Base-by-base conservation (phyloP, 2,113 vertebrate genomes). In the Chaenocephalus aceratus region DNA sequence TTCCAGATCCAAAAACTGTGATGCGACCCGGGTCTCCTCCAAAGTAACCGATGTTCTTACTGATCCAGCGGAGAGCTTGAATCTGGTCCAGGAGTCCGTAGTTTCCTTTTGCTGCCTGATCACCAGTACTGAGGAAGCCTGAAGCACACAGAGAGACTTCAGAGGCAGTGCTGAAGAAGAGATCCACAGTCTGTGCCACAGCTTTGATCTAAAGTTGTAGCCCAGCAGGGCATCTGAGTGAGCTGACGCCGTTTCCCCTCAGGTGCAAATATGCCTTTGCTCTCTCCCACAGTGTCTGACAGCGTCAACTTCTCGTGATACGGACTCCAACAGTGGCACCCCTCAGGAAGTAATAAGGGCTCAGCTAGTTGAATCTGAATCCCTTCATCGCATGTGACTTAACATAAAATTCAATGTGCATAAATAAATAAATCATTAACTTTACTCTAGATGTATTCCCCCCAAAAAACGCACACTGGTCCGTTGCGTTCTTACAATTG, bases 81-180 rank as follows among this genome's bases (percentile, higher is more conserved):
- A 99, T 99, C 93, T 99, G 97, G 94, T 99, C 97, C 90, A 99
- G 93, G 64, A 99, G 95, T 60, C 97, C 98, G 0, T 99, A 99
- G 92, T 99, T 99, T 85, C 98, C 98, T 89, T 99, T 99, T 74
- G 98, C 98, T 45, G 98, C 98, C 92, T 99, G 98, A 93, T 99
- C 98, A 1, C 98, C 97, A 0, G 98, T 99, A 86, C 98, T 99
- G 88, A 99, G 95, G 93, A 99, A 99, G 49, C 98, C 98, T 99
- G 91, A 62, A 23, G 74, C 65, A 75, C 26, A 82, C 18, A 82
- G 61, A 84, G 15, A 91, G 23, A 83, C 56, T 86, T 82, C n/a
- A 86, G 62, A 86, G 45, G 7, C 11, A 48, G 61, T 46, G 68
- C 66, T 74, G 75, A 85, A 80, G 67, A 26, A 36, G 36, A 82